Conservation (phyloP, 1,140 invertebrate species). For the Drosophila hydei region DNA sequence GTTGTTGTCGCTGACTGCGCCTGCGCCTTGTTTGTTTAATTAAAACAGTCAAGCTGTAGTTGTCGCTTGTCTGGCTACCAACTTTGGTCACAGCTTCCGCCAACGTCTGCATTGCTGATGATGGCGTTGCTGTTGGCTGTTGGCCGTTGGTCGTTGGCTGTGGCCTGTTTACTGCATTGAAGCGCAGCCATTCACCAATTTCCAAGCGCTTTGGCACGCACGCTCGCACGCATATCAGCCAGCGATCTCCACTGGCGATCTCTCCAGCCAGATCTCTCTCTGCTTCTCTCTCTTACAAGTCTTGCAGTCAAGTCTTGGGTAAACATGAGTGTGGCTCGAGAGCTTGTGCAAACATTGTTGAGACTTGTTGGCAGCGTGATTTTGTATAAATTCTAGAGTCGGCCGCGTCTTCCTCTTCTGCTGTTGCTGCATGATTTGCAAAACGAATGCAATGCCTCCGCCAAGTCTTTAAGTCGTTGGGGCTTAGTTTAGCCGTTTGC, state of each 20-base stretch:
- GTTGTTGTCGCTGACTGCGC: conserved; percentile 19
- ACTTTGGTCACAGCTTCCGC: conserved; percentile 79
- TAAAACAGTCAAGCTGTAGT: conserved; percentile 67
- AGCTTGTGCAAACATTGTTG: conserved; percentile 76
- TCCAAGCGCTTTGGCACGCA: conserved; percentile 39
- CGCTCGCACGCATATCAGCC: conserved; percentile 25
- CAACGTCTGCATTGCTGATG: conserved; percentile 26
- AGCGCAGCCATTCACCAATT: conserved; percentile 79
- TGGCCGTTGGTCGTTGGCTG: not conserved
- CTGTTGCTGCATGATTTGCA: conserved; percentile 53
- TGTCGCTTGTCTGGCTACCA: conserved; percentile 53
- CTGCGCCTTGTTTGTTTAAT: conserved; percentile 74
- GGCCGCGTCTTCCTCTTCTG: conserved; percentile 12
- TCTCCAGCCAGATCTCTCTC: conserved; percentile 10
- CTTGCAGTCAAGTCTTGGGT: conserved; percentile 64
- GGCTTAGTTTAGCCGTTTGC: conserved; percentile 36
- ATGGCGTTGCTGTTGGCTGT: not conserved
- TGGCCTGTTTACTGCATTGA: conserved; percentile 76
- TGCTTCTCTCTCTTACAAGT: not conserved
- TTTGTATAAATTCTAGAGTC: conserved; percentile 70
- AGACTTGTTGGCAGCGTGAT: conserved; percentile 80
- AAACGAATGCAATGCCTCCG: conserved; percentile 45
- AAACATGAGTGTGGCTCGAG: conserved; percentile 63
- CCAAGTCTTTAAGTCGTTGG: not conserved
- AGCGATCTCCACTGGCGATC: conserved; percentile 10